Base-by-base conservation (phyloP, 2,797 vertebrate species). In the Uromys caudimaculatus region DNA sequence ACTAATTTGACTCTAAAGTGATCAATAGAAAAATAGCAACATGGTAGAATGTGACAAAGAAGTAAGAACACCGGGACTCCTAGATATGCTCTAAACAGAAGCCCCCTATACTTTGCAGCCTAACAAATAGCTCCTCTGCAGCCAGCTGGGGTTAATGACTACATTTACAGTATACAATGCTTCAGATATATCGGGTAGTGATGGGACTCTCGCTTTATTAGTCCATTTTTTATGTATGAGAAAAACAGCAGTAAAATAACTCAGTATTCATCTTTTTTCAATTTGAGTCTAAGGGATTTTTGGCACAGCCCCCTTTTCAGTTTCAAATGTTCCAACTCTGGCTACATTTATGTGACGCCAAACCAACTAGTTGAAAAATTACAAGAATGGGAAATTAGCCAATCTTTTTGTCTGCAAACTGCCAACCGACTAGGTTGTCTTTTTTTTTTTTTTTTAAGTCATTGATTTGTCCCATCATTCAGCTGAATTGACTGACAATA, bases 221-320 rank as follows among this genome's bases (percentile, higher is more conserved):
- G 91, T 91, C 96, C 94, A 94, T 97, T 97, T 97, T 97, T 97
- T 97, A 97, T 94, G 93, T 95, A 95, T 97, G 94, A 97, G 96
- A 97, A 94, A 97, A 97, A 95, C 91, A 93, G 17, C 81, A 93
- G 91, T 60, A 91, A 91, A 97, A 90, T 97, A 96, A 96, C 35
- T 89, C 54, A 69, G 29, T 64, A 86, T 95, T 97, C 97, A 96
- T 95, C 90, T 97, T 97, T 97, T 97, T 98, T 96, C 98, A 98
- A 98, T 98, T 98, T 97, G 97, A 85, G 93, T 94, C 93, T 96
- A 98, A 97, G 97, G 98, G 94, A 98, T 93, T 98, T 97, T 97
- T 97, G 97, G 97, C 97, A 96, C 93, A 78, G 94, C 90, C 96
- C 76, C 95, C 8, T 95, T 93, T 95, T 96, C 93, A 93, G 94